Base-by-base conservation (phyloP, 2,797 vertebrate genomes). In the Pangasius krempfi region DNA sequence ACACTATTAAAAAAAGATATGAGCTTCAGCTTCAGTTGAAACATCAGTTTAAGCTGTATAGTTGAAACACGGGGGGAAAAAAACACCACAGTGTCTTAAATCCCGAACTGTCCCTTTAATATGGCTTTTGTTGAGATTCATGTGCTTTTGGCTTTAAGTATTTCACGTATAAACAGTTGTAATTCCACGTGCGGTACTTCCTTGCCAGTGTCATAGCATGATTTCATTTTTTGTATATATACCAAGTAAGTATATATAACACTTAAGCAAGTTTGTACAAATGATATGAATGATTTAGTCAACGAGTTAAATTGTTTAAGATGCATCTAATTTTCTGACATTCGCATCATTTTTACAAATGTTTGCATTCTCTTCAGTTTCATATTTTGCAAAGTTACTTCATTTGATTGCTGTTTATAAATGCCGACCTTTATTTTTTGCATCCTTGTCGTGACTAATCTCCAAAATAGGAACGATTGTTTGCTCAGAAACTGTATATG, bases 21-120 rank as follows among this genome's bases (percentile, higher is more conserved):
- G n/a, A 56, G 22, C 8, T 40, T 40, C 10, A 16, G 50, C n/a
- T 79, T 79, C 3, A 58, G 10, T 27, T 40, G 9, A 81, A 81
- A 60, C 54, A 37, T 22, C n/a, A 37, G 14, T n/a, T 40, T 40
- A 60, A 40, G 33, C 10, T n/a, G 7, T 33, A 56, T 4, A 20
- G 40, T 75, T 70, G 66, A 70, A 70, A 70, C 30, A 9, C 5
- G 8, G 18, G 18, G 5, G 33, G 2, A 2, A 37, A 37, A 8
- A n/a, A 33, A 1, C 52, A 80, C 7, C 27, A 68, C 47, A 25
- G n/a, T 87, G 25, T n/a, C 37, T 60, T 33, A 27, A 84, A 64
- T 76, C 73, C 60, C 72, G 50, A 88, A 88, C 84, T 89, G 72
- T 88, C 87, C 87, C n/a, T 81, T 89, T 89, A 89, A 89, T 86